Evolutionary conservation across 2,888 invertebrate genomes (phyloP).

Genomic region (Melitaea athalia): DNA sequence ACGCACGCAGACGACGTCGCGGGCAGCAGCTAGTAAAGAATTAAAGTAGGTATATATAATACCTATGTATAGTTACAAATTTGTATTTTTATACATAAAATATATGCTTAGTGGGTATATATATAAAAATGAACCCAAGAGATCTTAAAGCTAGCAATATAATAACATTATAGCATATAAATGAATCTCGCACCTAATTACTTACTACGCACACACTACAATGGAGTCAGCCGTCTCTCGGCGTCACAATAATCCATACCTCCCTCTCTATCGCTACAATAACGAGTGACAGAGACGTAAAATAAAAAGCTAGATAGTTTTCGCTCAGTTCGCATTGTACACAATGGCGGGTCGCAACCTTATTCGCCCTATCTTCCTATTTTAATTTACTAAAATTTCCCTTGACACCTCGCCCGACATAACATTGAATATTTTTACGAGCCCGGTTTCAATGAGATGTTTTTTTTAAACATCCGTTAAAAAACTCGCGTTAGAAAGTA

Average conservation of each 20-base stretch:
- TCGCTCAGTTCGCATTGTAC: slow-evolving; percentile 58
- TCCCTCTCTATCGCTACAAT: slow-evolving; percentile 41
- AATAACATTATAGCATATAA: slow-evolving; percentile 50
- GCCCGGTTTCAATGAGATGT: slow-evolving; percentile 27
- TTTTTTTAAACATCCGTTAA: slow-evolving; percentile 27
- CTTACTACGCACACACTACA: slow-evolving; percentile 68
- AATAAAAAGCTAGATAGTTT: slow-evolving; percentile 68
- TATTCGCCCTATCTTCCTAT: slow-evolving; percentile 81
- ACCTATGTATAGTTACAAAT: no score
- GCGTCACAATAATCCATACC: slow-evolving; percentile 55
- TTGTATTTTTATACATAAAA: no score
- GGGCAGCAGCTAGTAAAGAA: no score
- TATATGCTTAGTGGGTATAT: slow-evolving; percentile 13
- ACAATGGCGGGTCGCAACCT: slow-evolving; percentile 67
- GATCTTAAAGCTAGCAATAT: slow-evolving; percentile 41
- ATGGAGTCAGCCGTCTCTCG: slow-evolving; percentile 59
- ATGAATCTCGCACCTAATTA: slow-evolving; percentile 73
- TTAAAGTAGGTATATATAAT: no score
- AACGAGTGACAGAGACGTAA: slow-evolving; percentile 41
- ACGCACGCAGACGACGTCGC: no score
- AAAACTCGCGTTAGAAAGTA: slow-evolving; percentile 15
- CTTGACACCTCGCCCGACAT: slow-evolving; percentile 80
- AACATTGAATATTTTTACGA: slow-evolving; percentile 48
- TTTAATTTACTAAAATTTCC: slow-evolving; percentile 83
- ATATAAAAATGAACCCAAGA: slow-evolving; percentile 32